Conservation (phyloP, 2,888 invertebrate genomes). For the Dryobota labecula region DNA sequence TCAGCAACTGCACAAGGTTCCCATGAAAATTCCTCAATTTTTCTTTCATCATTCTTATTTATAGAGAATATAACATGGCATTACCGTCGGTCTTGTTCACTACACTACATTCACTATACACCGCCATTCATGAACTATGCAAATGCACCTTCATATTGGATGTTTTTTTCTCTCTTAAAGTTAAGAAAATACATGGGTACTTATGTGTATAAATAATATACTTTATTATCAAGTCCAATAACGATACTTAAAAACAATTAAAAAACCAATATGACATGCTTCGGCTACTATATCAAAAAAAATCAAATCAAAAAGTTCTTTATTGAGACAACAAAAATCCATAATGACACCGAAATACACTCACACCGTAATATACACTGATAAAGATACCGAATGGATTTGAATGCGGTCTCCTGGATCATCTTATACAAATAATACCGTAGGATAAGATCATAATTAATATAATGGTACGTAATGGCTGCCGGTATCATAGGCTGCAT, state of each 20-base stretch:
- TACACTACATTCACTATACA: background rate
- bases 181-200: slow-evolving; percentile 4
- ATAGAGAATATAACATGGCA: background rate
- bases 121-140: background rate
- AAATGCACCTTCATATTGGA: background rate
- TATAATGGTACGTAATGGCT: background rate
- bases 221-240: slow-evolving; percentile 16
- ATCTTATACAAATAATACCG: background rate
- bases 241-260: background rate
- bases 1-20: background rate
- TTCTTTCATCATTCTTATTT: background rate
- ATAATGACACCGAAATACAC: too few species aligned
- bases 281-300: too few species aligned
- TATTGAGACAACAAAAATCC: too few species aligned
- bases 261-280: background rate
- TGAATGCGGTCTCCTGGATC: background rate
- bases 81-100: background rate
- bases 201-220: background rate
- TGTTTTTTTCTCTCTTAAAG: too few species aligned
- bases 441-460: too few species aligned
- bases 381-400: background rate
- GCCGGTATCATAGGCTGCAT: background rate
- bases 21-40: background rate
- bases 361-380: too few species aligned
- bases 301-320: too few species aligned